Percentiles rank a stretch among this genome's conserved stretches.
phyloP scores from a whole-genome alignment of 1,140 invertebrate genomes.

The Temnothorax curvispinosus region DNA sequence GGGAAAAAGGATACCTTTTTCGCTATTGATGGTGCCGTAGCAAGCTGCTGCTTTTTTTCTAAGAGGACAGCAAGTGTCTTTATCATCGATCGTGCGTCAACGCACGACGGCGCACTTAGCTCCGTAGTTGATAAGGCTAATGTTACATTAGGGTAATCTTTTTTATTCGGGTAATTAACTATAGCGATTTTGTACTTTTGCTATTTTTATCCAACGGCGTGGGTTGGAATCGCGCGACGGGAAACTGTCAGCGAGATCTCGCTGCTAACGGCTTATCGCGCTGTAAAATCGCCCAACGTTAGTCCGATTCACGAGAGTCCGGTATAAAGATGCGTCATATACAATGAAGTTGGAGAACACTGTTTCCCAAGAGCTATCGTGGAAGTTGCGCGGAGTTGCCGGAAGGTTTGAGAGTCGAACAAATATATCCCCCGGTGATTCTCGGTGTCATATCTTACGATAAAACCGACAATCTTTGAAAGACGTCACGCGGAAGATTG shows the following conservation, averaged over 20 bases:
- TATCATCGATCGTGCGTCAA: slow-evolving; percentile 50
- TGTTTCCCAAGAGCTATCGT: not conserved
- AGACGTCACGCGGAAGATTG: not conserved
- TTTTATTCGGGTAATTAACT: slow-evolving; percentile 72
- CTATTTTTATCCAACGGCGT: slow-evolving; percentile 53
- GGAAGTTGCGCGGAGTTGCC: too few species aligned
- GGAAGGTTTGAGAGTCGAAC: slow-evolving; percentile 2
- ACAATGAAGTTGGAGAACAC: not conserved
- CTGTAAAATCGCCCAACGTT: not conserved
- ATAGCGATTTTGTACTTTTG: slow-evolving; percentile 76
- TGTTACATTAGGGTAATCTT: slow-evolving; percentile 70
- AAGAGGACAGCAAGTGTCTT: slow-evolving; percentile 43
- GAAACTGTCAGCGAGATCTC: slow-evolving; percentile 41
- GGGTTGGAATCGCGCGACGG: slow-evolving; percentile 37
- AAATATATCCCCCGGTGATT: slow-evolving; percentile 11
- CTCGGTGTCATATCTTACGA: not conserved
- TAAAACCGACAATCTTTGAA: not conserved
- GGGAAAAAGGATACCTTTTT: slow-evolving; percentile 17
- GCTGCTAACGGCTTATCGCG: not conserved
- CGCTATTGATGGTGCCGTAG: slow-evolving; percentile 46
- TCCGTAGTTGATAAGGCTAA: slow-evolving; percentile 74
- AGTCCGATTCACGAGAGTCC: not conserved
- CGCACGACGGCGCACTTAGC: slow-evolving; percentile 69
- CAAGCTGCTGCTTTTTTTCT: slow-evolving; percentile 52
- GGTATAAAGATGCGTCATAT: not conserved